Evolutionary conservation across 2,888 invertebrate genomes (phyloP).

Genomic region (Cremastobaeus sp.): DNA sequence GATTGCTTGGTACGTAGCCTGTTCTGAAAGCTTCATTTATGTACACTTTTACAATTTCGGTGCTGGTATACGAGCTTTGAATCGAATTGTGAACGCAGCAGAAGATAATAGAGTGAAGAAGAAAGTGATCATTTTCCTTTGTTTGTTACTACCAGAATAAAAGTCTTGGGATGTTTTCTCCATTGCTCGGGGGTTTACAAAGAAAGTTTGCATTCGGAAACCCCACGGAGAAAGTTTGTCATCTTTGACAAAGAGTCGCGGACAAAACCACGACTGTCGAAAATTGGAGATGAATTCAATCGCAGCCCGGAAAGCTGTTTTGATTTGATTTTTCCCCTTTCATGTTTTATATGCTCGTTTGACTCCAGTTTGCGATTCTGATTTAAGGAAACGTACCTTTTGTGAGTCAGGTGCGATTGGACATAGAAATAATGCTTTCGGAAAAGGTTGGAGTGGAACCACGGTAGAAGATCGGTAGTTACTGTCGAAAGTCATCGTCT

Average conservation of each 20-base stretch:
- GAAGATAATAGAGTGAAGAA: conserved; percentile 2
- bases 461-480: conserved; percentile 31
- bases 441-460: conserved; percentile 14
- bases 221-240: conserved; percentile 71
- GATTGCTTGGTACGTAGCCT: no score
- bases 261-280: conserved; percentile 55
- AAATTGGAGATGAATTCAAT: conserved; percentile 38
- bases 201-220: conserved; percentile 67
- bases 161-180: conserved; percentile 69
- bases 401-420: conserved; percentile 1
- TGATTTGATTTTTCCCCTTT: conserved; percentile 40
- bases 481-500: no score
- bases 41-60: no score
- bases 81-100: neutral
- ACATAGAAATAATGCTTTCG: conserved; percentile 1
- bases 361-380: conserved; percentile 1
- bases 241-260: conserved; percentile 70
- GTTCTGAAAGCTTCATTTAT: no score
- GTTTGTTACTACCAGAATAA: conserved; percentile 36
- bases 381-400: conserved; percentile 1
- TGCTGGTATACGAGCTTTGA: no score
- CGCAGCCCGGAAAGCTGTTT: conserved; percentile 59
- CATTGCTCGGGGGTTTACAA: conserved; percentile 68
- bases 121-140: conserved; percentile 27
- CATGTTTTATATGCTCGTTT: no score